phyloP scores from a whole-genome alignment of 92 coral and sea anemone species.

The Porites divaricata region DNA sequence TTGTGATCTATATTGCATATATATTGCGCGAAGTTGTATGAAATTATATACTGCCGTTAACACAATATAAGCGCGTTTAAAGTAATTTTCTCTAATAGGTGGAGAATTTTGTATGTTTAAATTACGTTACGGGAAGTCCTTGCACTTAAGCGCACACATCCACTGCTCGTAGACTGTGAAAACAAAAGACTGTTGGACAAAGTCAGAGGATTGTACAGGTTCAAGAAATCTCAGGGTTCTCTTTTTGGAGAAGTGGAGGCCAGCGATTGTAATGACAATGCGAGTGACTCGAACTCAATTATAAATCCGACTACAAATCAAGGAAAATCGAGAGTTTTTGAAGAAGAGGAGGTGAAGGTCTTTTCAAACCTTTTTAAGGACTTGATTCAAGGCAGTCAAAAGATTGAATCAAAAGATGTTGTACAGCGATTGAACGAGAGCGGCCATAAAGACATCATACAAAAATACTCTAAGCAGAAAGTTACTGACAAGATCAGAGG shows the following conservation, averaged over 20 bases:
- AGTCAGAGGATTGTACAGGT: no score
- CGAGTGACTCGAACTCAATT: neutral
- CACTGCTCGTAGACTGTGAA: neutral
- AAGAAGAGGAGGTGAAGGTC: slow-evolving; percentile 6
- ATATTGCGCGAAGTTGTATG: no score
- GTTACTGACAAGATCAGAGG: slow-evolving; percentile 17
- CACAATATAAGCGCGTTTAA: no score
- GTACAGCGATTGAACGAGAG: neutral
- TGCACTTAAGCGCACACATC: neutral
- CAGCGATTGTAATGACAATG: no score
- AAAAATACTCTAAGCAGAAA: slow-evolving; percentile 8
- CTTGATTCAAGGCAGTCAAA: slow-evolving; percentile 8
- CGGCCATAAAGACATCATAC: neutral
- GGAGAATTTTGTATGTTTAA: no score
- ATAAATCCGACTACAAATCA: slow-evolving; percentile 9
- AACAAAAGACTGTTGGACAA: neutral
- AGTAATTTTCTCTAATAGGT: no score
- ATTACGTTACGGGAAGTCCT: neutral
- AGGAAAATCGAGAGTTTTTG: slow-evolving; percentile 1
- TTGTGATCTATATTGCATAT: no score
- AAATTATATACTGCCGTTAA: no score
- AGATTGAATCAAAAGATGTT: neutral
- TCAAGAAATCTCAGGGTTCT: no score
- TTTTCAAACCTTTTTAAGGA: slow-evolving; percentile 13
- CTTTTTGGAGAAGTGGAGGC: no score